Evolutionary conservation across 1,140 invertebrate genomes (phyloP).

Genomic region (Brachionus sp.): DNA sequence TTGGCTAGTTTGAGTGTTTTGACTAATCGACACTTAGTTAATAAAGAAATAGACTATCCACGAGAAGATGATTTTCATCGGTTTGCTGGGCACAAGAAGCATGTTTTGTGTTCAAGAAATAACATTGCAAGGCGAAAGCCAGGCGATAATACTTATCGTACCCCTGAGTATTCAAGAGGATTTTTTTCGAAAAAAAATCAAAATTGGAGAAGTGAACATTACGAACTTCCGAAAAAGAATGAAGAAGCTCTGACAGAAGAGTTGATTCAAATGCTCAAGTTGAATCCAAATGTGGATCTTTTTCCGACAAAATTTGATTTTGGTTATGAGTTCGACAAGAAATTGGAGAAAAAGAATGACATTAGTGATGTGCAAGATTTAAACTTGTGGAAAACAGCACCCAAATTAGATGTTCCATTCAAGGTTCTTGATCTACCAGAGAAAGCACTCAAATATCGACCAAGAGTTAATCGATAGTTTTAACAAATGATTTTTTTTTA

Average conservation of each 20-base stretch:
- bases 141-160: slow-evolving; percentile 12
- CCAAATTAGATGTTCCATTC: slow-evolving; percentile 5
- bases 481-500: neutral
- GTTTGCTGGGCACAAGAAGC: neutral
- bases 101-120: neutral
- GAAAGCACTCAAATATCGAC: slow-evolving; percentile 35
- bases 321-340: slow-evolving; percentile 3
- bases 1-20: slow-evolving; percentile 14
- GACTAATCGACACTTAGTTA: neutral
- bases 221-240: neutral
- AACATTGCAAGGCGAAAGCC: neutral
- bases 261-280: neutral
- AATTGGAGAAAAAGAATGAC: neutral
- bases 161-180: neutral
- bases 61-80: neutral
- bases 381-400: slow-evolving; percentile 14
- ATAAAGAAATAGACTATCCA: neutral
- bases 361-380: neutral
- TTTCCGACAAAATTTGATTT: slow-evolving; percentile 18
- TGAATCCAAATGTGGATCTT: neutral
- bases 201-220: slow-evolving; percentile 17
- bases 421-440: slow-evolving; percentile 41
- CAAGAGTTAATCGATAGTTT: slow-evolving; percentile 33
- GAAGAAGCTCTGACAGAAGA: slow-evolving; percentile 2
- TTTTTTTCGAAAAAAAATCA: slow-evolving; percentile 33